These are phyloP conservation scores for Pampus argenteus DNA, from an alignment of 2,797 vertebrate genomes.

Conservation along the genomic window DNA sequence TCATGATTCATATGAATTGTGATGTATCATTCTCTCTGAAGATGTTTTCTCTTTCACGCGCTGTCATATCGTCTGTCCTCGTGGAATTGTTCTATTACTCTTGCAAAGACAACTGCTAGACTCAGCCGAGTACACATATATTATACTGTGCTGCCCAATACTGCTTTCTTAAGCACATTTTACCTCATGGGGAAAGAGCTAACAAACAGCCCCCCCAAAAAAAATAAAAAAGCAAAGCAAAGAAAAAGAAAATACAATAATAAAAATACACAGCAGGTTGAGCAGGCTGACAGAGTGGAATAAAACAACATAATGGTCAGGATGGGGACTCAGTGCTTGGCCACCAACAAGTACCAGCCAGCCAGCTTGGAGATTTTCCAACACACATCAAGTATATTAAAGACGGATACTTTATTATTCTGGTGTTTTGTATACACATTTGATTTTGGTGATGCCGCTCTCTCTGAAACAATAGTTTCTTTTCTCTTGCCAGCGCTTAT, in stretches of 20 bases:
- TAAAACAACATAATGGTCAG: slow-evolving; percentile 58
- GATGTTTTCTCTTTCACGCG: too few species aligned
- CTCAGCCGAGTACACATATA: too few species aligned
- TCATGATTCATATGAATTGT: too few species aligned
- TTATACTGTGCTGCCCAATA: too few species aligned
- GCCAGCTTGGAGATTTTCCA: slow-evolving; percentile 61
- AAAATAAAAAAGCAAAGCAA: background rate
- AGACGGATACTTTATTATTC: slow-evolving; percentile 32
- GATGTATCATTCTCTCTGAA: too few species aligned
- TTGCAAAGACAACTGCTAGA: too few species aligned
- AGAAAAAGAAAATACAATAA: slow-evolving; percentile 22
- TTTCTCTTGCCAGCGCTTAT: slow-evolving; percentile 10
- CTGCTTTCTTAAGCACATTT: too few species aligned
- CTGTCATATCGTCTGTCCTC: too few species aligned
- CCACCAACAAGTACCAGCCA: too few species aligned
- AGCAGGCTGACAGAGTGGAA: slow-evolving; percentile 50
- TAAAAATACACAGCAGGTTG: slow-evolving; percentile 27
- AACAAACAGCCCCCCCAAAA: too few species aligned
- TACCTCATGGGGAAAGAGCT: too few species aligned
- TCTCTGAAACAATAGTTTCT: slow-evolving; percentile 40
- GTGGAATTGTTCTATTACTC: too few species aligned
- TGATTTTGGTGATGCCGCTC: slow-evolving; percentile 42
- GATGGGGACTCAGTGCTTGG: slow-evolving; percentile 32
- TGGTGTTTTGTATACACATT: slow-evolving; percentile 46
- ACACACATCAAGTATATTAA: slow-evolving; percentile 63